A percentile compares a stretch with the other conserved stretches of the same genome.
These are phyloP conservation scores for Castor canadensis DNA, from an alignment of 2,113 vertebrate genomes.

Conservation along the genomic window DNA sequence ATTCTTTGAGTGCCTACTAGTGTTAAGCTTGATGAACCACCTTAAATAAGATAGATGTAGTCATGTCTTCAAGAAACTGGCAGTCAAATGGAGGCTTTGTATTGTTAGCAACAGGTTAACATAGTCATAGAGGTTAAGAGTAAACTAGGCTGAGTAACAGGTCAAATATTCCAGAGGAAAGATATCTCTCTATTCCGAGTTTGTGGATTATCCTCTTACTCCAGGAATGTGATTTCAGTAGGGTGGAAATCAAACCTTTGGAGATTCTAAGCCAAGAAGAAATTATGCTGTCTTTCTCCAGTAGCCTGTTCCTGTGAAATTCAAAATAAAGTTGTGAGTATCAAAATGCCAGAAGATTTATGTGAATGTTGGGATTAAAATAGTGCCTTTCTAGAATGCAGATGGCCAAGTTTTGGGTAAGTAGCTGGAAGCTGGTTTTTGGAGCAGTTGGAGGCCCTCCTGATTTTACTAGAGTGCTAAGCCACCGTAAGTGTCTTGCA, in stretches of 20 bases:
- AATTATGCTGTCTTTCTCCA: background rate
- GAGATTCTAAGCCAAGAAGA: background rate
- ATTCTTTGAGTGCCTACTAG: background rate
- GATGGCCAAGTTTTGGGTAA: background rate
- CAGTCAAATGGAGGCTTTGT: background rate
- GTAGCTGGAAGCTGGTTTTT: background rate
- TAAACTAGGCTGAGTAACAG: background rate
- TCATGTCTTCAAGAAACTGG: background rate
- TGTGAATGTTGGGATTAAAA: constrained; percentile 4
- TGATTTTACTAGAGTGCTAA: background rate
- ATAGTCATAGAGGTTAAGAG: background rate
- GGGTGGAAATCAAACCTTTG: background rate
- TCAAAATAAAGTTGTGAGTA: constrained; percentile 37
- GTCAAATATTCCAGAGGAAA: background rate
- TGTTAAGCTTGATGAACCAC: background rate
- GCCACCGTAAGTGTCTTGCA: background rate
- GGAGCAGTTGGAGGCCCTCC: background rate
- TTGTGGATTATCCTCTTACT: background rate
- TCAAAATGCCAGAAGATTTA: constrained; percentile 18
- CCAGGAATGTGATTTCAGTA: background rate
- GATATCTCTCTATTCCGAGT: background rate
- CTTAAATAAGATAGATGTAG: background rate
- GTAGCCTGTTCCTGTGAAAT: background rate
- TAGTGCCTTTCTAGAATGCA: constrained; percentile 18
- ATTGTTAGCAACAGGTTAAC: background rate